A percentile compares a stretch with the other conserved stretches of the same genome.
Evolutionary conservation across 2,888 invertebrate species (phyloP).

Genomic region (Coremacera marginata): DNA sequence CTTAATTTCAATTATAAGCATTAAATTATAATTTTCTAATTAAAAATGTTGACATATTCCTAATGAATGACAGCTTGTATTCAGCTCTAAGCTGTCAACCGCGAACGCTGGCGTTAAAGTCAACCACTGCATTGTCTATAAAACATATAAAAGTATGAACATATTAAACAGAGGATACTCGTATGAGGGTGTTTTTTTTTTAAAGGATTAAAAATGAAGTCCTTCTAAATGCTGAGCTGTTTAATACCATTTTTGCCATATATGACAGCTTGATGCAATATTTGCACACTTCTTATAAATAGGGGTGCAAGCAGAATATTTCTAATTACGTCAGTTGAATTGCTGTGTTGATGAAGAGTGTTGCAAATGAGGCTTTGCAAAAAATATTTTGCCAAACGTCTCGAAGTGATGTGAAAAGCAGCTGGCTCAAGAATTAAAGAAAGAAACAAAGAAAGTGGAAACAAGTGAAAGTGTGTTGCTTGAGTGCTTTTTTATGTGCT

Average conservation of each 20-base stretch:
- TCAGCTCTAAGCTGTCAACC: background rate
- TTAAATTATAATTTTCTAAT: conserved; percentile 11
- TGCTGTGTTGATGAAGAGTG: background rate
- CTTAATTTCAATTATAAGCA: background rate
- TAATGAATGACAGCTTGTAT: conserved; percentile 23
- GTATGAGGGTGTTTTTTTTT: background rate
- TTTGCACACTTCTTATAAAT: background rate
- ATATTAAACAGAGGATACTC: too few species aligned
- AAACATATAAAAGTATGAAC: background rate
- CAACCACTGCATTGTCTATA: too few species aligned
- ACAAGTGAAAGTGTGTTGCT: background rate
- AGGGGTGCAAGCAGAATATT: background rate
- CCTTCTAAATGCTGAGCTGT: background rate
- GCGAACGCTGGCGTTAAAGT: background rate
- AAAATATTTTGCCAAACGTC: background rate
- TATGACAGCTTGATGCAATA: too few species aligned
- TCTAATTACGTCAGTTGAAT: background rate
- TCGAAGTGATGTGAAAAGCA: background rate
- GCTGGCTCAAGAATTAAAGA: background rate
- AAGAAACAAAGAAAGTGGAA: background rate
- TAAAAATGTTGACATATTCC: background rate
- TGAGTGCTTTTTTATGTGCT: background rate
- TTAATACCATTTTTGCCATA: background rate
- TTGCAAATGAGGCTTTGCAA: background rate
- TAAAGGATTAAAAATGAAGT: background rate